Evolutionary conservation across 2,888 invertebrate species (phyloP).

Genomic region (Xanthia icteritia): DNA sequence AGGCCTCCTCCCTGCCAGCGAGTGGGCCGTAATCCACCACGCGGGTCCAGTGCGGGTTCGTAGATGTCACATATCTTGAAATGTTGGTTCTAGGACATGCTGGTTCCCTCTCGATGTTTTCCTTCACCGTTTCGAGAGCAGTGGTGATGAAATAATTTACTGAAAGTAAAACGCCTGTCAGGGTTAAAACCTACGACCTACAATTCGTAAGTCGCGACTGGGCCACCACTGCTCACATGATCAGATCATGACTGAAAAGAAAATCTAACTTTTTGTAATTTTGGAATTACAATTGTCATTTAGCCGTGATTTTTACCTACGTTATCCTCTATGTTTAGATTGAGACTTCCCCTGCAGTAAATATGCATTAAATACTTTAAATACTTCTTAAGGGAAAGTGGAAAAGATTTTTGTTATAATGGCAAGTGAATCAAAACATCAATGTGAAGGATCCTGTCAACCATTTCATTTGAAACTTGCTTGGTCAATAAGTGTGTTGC

Average conservation of each 20-base stretch:
- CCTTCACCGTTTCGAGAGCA: too few species aligned
- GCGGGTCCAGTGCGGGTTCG: not conserved
- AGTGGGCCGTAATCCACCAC: not conserved
- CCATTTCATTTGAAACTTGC: not conserved
- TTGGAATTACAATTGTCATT: too few species aligned
- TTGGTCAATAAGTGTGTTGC: conserved; percentile 11
- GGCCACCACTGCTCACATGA: not conserved
- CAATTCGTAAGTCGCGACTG: not conserved
- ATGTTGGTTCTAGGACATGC: not conserved
- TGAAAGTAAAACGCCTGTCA: not conserved
- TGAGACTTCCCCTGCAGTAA: not conserved
- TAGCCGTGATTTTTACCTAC: too few species aligned
- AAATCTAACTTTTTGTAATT: too few species aligned
- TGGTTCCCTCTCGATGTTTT: too few species aligned
- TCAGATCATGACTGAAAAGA: too few species aligned
- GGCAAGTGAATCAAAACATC: conserved; percentile 23
- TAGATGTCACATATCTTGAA: not conserved
- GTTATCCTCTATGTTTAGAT: too few species aligned
- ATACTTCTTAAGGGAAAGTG: not conserved
- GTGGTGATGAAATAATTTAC: too few species aligned
- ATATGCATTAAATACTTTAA: conserved; percentile 1
- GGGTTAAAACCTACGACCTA: not conserved
- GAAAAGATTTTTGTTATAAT: not conserved
- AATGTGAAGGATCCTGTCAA: conserved; percentile 10
- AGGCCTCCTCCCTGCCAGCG: not conserved